These are phyloP conservation scores for Leucoma salicis DNA, from an alignment of 2,888 invertebrate genomes.

Conservation along the genomic window DNA sequence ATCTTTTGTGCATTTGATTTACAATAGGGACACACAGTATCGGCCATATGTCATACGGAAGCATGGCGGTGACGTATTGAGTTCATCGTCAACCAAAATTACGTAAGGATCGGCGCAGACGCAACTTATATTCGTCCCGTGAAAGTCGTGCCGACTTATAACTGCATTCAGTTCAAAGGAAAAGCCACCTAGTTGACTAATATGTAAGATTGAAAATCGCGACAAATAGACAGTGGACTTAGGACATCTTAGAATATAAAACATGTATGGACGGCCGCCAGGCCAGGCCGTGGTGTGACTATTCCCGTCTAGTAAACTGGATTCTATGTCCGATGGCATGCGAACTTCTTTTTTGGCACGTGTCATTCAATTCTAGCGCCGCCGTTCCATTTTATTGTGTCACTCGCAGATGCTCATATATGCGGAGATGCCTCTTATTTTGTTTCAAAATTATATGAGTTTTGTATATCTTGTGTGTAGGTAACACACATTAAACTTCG, in stretches of 20 bases:
- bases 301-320: slow-evolving; percentile 77
- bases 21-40: slow-evolving; percentile 50
- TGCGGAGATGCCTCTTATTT: not conserved
- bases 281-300: slow-evolving; percentile 77
- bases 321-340: slow-evolving; percentile 63
- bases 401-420: slow-evolving; percentile 13
- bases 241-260: slow-evolving; percentile 47
- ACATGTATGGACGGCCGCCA: slow-evolving; percentile 71
- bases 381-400: slow-evolving; percentile 46
- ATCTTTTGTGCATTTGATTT: slow-evolving; percentile 47
- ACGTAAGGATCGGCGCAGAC: slow-evolving; percentile 74
- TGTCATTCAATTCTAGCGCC: slow-evolving; percentile 65
- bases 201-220: slow-evolving; percentile 58
- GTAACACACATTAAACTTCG: no score
- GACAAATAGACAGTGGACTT: slow-evolving; percentile 45
- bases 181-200: slow-evolving; percentile 50
- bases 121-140: slow-evolving; percentile 68
- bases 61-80: slow-evolving; percentile 70
- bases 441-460: no score
- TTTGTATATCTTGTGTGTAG: no score
- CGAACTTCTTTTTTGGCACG: slow-evolving; percentile 60
- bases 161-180: slow-evolving; percentile 38
- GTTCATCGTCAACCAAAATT: slow-evolving; percentile 74
- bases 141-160: slow-evolving; percentile 43
- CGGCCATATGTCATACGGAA: slow-evolving; percentile 70